Conservation (phyloP, 30 jellyfish, hydroid and myxozoan genomes). For the Aurelia aurita complex sp. Pacific region DNA sequence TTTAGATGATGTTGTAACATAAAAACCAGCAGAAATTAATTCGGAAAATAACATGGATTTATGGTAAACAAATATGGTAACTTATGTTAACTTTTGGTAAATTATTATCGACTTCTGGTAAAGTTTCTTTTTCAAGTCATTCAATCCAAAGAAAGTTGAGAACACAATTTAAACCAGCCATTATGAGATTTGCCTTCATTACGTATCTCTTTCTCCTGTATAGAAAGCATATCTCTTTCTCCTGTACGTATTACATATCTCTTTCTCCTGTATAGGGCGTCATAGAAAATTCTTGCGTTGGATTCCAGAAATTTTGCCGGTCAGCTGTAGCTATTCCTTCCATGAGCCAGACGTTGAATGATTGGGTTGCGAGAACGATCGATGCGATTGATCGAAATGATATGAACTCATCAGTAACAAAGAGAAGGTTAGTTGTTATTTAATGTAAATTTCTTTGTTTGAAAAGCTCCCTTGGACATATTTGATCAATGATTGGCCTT, state of each 20-base stretch:
- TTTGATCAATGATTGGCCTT: too few species aligned
- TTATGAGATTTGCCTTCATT: background rate
- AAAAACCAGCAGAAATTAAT: too few species aligned
- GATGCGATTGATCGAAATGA: slow-evolving; percentile 47
- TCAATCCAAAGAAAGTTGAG: background rate
- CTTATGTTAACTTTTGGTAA: background rate
- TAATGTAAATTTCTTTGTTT: too few species aligned
- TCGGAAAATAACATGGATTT: too few species aligned
- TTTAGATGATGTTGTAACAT: too few species aligned
- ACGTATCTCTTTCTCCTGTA: too few species aligned
- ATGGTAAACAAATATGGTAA: too few species aligned
- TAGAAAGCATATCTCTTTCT: too few species aligned
- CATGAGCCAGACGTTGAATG: background rate
- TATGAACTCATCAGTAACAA: slow-evolving; percentile 74
- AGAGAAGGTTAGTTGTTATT: slow-evolving; percentile 15
- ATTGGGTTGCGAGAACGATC: slow-evolving; percentile 61
- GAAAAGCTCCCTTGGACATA: too few species aligned
- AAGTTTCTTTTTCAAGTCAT: background rate
- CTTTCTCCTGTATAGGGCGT: slow-evolving; percentile 50
- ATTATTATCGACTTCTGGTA: background rate
- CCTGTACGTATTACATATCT: background rate
- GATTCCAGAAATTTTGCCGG: slow-evolving; percentile 55
- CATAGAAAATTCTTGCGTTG: slow-evolving; percentile 63
- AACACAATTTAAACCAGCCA: background rate
- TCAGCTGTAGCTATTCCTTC: slow-evolving; percentile 35